A percentile compares a stretch with the other conserved stretches of the same genome.
Evolutionary conservation across 1,140 invertebrate genomes (phyloP).

Genomic region (Sesamia nonagrioides): DNA sequence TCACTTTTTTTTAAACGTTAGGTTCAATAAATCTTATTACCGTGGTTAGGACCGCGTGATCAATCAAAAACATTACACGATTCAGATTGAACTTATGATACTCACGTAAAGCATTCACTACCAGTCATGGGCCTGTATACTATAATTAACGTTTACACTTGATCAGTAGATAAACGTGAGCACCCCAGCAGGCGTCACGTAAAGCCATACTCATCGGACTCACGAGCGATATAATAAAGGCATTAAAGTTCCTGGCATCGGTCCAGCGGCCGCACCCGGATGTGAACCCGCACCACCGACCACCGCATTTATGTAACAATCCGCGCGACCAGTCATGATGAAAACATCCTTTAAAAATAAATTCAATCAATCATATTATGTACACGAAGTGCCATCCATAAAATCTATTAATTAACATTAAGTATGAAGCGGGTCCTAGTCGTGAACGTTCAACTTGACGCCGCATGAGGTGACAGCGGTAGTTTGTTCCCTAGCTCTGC

Average conservation of each 20-base stretch:
- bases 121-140: no score
- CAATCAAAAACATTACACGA: no score
- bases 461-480: neutral
- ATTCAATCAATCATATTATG: constrained; percentile 1
- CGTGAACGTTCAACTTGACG: neutral
- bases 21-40: no score
- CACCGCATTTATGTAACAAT: constrained; percentile 18
- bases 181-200: neutral
- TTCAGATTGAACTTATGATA: no score
- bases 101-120: no score
- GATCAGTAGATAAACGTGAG: neutral
- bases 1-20: no score
- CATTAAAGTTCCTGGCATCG: constrained; percentile 56
- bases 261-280: constrained; percentile 44
- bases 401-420: constrained; percentile 33
- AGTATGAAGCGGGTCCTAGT: constrained; percentile 15
- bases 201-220: constrained; percentile 24
- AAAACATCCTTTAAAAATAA: constrained; percentile 24
- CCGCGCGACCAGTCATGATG: constrained; percentile 1
- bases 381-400: neutral
- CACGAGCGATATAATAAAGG: constrained; percentile 53
- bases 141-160: neutral
- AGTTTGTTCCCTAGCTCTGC: neutral
- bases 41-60: no score
- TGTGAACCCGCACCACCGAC: neutral